These are phyloP conservation scores for Apteryx owenii DNA, from an alignment of 2,113 vertebrate genomes.

Conservation along the genomic window DNA sequence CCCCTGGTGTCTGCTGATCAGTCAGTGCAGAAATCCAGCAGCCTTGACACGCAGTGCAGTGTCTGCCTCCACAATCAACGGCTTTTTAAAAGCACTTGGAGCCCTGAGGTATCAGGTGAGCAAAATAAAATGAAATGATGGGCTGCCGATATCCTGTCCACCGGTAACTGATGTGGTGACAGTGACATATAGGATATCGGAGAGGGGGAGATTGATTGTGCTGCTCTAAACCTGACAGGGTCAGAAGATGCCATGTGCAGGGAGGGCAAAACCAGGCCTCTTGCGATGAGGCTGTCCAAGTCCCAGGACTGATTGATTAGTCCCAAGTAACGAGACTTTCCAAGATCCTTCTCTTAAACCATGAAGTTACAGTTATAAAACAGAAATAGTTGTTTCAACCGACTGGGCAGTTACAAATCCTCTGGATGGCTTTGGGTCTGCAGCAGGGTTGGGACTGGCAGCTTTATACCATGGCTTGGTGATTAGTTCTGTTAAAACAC, in stretches of 20 bases:
- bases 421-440: neutral
- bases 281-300: neutral
- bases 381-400: constrained; percentile 29
- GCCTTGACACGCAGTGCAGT: neutral
- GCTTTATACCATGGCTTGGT: neutral
- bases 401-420: neutral
- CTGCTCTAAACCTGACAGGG: neutral
- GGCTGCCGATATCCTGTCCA: neutral
- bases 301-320: constrained; percentile 8
- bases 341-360: neutral
- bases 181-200: neutral
- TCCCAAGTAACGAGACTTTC: constrained; percentile 18
- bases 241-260: neutral
- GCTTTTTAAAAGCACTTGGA: neutral
- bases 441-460: neutral
- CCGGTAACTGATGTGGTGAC: neutral
- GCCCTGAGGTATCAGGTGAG: neutral
- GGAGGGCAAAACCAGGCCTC: neutral
- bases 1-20: neutral
- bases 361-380: neutral
- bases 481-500: neutral
- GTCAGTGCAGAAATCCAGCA: neutral
- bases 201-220: neutral
- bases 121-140: neutral
- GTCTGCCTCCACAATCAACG: neutral